phyloP scores from a whole-genome alignment of 2,888 invertebrate species.

The Bellardia pandia region DNA sequence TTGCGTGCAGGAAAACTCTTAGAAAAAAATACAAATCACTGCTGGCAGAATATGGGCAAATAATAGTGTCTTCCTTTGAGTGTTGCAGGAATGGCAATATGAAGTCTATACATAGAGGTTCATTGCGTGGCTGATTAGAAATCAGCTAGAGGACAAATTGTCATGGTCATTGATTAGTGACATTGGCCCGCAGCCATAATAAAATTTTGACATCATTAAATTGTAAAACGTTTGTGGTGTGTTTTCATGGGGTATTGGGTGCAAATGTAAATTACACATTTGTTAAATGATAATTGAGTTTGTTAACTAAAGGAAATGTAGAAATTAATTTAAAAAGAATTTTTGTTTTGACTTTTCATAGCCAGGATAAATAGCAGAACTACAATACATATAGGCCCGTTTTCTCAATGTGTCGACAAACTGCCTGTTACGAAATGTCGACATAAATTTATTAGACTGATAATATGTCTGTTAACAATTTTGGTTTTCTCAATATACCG shows the following conservation, averaged over 20 bases:
- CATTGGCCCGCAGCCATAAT: conserved; percentile 9
- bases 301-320: not conserved
- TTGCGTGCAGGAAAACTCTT: not conserved
- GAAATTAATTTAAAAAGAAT: too few relatives aligned
- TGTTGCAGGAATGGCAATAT: not conserved
- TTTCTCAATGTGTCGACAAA: too few relatives aligned
- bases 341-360: not conserved
- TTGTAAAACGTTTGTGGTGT: conserved; percentile 15
- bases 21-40: not conserved
- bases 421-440: too few relatives aligned
- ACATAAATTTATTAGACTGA: too few relatives aligned
- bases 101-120: not conserved
- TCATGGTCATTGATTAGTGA: conserved; percentile 27
- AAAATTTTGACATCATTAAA: conserved; percentile 33
- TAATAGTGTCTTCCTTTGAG: not conserved
- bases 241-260: not conserved
- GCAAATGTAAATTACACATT: conserved; percentile 23
- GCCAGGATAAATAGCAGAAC: not conserved
- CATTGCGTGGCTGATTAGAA: conserved; percentile 30
- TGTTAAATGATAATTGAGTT: conserved; percentile 22
- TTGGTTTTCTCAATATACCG: too few relatives aligned
- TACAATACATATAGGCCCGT: too few relatives aligned
- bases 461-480: too few relatives aligned
- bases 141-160: conserved; percentile 22
- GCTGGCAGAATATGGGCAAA: not conserved